phyloP scores from a whole-genome alignment of 2,113 vertebrate genomes.

The Marmota flaviventris region DNA sequence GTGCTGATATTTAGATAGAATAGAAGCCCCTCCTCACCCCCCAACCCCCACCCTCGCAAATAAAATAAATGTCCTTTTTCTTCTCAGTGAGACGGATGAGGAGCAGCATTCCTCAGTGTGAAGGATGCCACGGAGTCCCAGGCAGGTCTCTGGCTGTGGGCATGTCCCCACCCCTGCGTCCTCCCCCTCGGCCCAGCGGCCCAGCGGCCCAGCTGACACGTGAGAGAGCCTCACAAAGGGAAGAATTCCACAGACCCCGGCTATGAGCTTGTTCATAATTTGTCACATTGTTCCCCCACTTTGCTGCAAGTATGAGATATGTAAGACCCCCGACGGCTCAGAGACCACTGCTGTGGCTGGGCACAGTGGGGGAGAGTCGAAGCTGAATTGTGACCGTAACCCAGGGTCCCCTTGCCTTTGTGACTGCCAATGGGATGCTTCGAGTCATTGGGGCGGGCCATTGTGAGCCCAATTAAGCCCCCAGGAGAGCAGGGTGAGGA shows the following conservation, averaged over 20 bases:
- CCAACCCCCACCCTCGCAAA: too few relatives aligned
- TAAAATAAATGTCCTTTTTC: neutral
- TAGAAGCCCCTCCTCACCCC: neutral
- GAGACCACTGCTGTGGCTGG: slow-evolving; percentile 71
- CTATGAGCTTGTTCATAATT: slow-evolving; percentile 87
- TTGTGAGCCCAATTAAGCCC: slow-evolving; percentile 74
- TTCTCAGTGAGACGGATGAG: neutral
- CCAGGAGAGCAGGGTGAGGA: slow-evolving; percentile 38
- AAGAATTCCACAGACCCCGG: slow-evolving; percentile 80
- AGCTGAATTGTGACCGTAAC: slow-evolving; percentile 69
- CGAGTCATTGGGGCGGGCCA: slow-evolving; percentile 61
- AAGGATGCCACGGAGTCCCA: neutral
- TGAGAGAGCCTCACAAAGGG: slow-evolving; percentile 83
- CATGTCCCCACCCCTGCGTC: neutral
- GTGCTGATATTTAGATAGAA: neutral
- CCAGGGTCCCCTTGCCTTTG: slow-evolving; percentile 72
- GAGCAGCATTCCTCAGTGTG: neutral
- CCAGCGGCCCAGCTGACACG: slow-evolving; percentile 70
- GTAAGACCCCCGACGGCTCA: slow-evolving; percentile 81
- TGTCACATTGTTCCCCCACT: slow-evolving; percentile 85
- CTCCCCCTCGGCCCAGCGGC: slow-evolving; percentile 33
- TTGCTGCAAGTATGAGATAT: slow-evolving; percentile 80
- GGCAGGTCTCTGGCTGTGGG: slow-evolving; percentile 1
- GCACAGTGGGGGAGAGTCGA: slow-evolving; percentile 77
- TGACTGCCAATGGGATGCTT: slow-evolving; percentile 77